Evolutionary conservation across 2,888 invertebrate species (phyloP).

Genomic region (Drosophila pseudotakahashii): DNA sequence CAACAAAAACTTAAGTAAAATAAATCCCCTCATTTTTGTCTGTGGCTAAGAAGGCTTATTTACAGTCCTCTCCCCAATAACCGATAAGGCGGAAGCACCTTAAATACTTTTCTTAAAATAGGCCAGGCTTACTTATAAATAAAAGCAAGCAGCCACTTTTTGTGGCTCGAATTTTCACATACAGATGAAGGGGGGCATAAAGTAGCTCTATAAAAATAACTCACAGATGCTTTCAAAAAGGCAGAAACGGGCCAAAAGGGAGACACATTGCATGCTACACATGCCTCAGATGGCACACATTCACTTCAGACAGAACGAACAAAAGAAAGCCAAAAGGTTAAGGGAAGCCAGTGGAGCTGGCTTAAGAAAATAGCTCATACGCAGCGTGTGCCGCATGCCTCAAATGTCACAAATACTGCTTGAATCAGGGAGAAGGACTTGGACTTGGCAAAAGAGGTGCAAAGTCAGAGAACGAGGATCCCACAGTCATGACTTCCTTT

Average conservation of each 20-base stretch:
- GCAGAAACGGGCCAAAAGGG: conserved; percentile 13
- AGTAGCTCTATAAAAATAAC: conserved; percentile 78
- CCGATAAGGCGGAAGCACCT: conserved; percentile 5
- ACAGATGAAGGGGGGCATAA: conserved; percentile 34
- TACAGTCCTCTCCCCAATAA: neutral
- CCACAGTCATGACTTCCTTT: conserved; percentile 21
- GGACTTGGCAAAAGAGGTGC: neutral
- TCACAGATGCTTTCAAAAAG: conserved; percentile 67
- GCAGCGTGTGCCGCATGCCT: conserved; percentile 68
- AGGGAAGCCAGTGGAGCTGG: conserved; percentile 50
- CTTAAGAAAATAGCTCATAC: conserved; percentile 72
- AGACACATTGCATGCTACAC: conserved; percentile 27
- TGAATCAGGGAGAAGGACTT: conserved; percentile 11
- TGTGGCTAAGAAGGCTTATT: neutral
- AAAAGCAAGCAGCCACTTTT: conserved; percentile 46
- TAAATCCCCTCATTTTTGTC: neutral
- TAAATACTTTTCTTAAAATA: conserved; percentile 19
- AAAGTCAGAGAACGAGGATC: conserved; percentile 11
- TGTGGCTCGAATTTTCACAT: conserved; percentile 15
- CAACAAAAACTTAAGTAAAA: no score
- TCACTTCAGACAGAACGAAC: conserved; percentile 24
- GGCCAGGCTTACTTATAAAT: conserved; percentile 52
- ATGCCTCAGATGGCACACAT: conserved; percentile 50
- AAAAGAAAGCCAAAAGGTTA: conserved; percentile 57
- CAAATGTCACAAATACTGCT: conserved; percentile 64